These are phyloP conservation scores for Amphipoea oculea DNA, from an alignment of 2,888 invertebrate species.

Conservation along the genomic window DNA sequence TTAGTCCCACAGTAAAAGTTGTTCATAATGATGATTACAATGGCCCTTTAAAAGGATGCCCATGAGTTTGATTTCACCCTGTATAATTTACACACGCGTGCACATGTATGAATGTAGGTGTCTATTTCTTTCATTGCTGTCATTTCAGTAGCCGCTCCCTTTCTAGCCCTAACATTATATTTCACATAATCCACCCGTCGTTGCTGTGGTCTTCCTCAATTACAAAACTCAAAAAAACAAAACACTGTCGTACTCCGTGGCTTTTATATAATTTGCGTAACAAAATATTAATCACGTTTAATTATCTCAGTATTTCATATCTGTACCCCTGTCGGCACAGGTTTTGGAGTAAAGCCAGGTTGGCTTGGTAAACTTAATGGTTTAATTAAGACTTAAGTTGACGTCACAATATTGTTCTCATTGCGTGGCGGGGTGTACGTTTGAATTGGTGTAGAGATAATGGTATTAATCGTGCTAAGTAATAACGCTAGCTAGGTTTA, in stretches of 20 bases:
- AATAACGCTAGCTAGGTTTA: not conserved
- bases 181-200: not conserved
- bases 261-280: slow-evolving; percentile 29
- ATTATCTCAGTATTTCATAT: slow-evolving; percentile 73
- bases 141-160: not conserved
- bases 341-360: slow-evolving; percentile 83
- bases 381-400: slow-evolving; percentile 78
- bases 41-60: no score
- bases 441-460: slow-evolving; percentile 47
- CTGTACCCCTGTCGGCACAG: slow-evolving; percentile 76
- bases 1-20: no score
- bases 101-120: no score
- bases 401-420: slow-evolving; percentile 73
- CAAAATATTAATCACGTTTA: slow-evolving; percentile 63
- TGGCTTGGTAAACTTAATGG: slow-evolving; percentile 78
- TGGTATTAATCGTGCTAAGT: slow-evolving; percentile 10
- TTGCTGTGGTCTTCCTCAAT: not conserved
- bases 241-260: not conserved
- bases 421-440: slow-evolving; percentile 57
- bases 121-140: not conserved
- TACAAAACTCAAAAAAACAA: not conserved
- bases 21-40: no score
- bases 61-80: no score
- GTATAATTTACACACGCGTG: no score
- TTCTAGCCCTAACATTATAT: not conserved